phyloP scores from a whole-genome alignment of 2,888 invertebrate species.

The Calameuta pallipes region DNA sequence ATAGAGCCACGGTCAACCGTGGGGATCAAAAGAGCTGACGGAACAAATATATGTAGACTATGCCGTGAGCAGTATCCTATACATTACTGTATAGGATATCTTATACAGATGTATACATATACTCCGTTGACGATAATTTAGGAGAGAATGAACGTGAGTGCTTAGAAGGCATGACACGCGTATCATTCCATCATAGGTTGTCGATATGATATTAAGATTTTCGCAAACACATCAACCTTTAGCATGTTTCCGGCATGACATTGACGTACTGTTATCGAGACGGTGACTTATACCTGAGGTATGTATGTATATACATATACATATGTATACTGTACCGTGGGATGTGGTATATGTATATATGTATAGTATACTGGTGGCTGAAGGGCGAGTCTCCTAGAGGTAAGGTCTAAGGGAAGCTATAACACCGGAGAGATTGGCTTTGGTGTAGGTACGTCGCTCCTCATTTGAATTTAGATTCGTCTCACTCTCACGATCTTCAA shows the following conservation, averaged over 20 bases:
- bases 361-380: background rate
- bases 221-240: background rate
- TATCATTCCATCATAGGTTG: conserved; percentile 1
- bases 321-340: background rate
- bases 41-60: background rate
- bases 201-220: conserved; percentile 7
- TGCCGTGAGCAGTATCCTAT: background rate
- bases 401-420: conserved; percentile 37
- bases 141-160: background rate
- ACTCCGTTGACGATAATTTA: background rate
- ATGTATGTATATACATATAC: background rate
- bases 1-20: background rate
- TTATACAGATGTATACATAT: background rate
- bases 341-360: background rate
- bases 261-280: conserved; percentile 46
- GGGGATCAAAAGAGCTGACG: no score
- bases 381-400: background rate
- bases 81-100: background rate
- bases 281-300: background rate
- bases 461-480: conserved; percentile 63
- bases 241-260: conserved; percentile 34
- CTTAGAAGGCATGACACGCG: background rate
- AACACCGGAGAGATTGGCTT: conserved; percentile 55
- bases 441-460: conserved; percentile 47
- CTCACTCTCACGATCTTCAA: conserved; percentile 30